Conservation (phyloP, 2,888 invertebrate species). For the Tribolium freemani region DNA sequence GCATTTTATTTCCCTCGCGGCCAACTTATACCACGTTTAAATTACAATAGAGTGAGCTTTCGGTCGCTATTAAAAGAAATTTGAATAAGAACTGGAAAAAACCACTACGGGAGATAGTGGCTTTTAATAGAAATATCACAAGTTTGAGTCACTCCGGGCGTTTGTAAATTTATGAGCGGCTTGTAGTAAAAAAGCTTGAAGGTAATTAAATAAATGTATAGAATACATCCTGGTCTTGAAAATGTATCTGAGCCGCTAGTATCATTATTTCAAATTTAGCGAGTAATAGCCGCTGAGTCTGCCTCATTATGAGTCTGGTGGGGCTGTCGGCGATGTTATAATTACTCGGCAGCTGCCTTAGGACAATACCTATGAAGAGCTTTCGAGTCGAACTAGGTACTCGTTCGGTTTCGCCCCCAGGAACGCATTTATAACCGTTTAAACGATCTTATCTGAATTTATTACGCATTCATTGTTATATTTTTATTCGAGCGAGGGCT, state of each 20-base stretch:
- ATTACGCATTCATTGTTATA: conserved; percentile 55
- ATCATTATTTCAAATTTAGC: conserved; percentile 45
- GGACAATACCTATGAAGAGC: conserved; percentile 62
- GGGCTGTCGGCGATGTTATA: conserved; percentile 60
- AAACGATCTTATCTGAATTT: conserved; percentile 59
- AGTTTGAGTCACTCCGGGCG: not conserved
- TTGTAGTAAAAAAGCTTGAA: not conserved
- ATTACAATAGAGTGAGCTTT: not conserved
- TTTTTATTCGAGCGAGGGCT: conserved; percentile 45
- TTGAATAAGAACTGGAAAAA: not conserved
- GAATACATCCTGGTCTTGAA: conserved; percentile 33
- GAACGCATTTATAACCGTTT: conserved; percentile 58
- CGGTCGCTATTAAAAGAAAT: not conserved
- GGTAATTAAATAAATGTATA: conserved; percentile 29
- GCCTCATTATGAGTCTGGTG: conserved; percentile 52
- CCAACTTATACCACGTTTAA: conserved; percentile 1
- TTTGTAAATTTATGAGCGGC: conserved; percentile 1
- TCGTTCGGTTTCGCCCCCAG: conserved; percentile 57
- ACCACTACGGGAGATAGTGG: not conserved
- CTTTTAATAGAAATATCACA: not conserved
- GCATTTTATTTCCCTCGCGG: conserved; percentile 40
- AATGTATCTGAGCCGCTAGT: conserved; percentile 30
- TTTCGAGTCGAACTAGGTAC: conserved; percentile 51
- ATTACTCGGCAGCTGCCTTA: conserved; percentile 63
- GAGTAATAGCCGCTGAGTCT: conserved; percentile 44